Evolutionary conservation across 30 jellyfish, hydroid and myxozoan species (phyloP).

Genomic region (Pseudorhiza aurosa): DNA sequence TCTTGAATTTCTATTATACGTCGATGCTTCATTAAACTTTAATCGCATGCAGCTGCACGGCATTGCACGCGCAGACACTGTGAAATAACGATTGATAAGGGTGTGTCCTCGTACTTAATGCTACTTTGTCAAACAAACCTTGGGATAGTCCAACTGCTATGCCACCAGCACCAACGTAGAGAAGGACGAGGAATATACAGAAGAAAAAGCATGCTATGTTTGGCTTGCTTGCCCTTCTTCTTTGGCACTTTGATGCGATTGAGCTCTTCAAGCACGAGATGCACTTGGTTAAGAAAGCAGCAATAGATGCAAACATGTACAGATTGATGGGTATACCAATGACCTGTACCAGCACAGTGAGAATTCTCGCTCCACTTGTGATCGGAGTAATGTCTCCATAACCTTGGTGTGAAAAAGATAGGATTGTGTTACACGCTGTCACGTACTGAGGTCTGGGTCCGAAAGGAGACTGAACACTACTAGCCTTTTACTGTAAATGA

Average conservation of each 20-base stretch:
- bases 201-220: constrained; percentile 27
- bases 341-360: constrained; percentile 17
- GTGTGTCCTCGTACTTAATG: too few species aligned
- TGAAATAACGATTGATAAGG: too few species aligned
- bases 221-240: constrained; percentile 25
- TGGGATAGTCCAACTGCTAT: constrained; percentile 16
- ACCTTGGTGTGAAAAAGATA: background rate
- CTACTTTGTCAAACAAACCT: constrained; percentile 24
- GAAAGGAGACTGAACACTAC: too few species aligned
- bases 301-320: constrained; percentile 30
- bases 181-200: background rate
- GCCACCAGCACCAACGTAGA: constrained; percentile 39
- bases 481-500: too few species aligned
- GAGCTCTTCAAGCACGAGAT: constrained; percentile 5
- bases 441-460: background rate
- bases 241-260: constrained; percentile 18
- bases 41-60: too few species aligned
- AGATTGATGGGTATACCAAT: constrained; percentile 41
- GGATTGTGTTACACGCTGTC: background rate
- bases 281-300: constrained; percentile 24
- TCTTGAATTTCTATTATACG: too few species aligned
- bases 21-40: too few species aligned
- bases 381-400: constrained; percentile 60
- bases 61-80: too few species aligned
- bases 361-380: constrained; percentile 27